Base-by-base conservation (phyloP, 2,888 invertebrate species). In the Tyria jacobaeae region DNA sequence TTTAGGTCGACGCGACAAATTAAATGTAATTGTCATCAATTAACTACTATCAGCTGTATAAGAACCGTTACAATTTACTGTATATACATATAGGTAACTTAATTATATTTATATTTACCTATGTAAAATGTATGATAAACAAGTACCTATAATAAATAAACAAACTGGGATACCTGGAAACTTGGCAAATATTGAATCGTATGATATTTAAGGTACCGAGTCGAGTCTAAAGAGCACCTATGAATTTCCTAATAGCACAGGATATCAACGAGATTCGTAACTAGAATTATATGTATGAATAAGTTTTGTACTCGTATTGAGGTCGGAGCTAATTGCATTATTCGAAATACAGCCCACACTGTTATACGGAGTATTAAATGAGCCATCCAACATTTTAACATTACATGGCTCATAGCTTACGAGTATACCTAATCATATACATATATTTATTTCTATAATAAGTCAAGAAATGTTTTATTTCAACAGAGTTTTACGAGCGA, bases 1-100 rank as follows among this genome's bases (percentile, higher is more conserved):
- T 75, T 69, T 51, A 24, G 68, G 53, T 44, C 12, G 21, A 44
- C 44, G 27, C 71, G 47, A 47, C 55, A 62, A 67, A 81, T 80
- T 80, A 73, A 76, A 62, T 66, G 56, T 75, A 77, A 80, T 81
- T 72, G 76, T 68, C 71, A 54, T 64, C 71, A 78, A 79, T 80
- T 78, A 66, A 68, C 60, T 17, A 53, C 63, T 66, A 63, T 68
- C 73, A 61, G 70, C 68, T 62, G 60, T 66, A 69, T 73, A 75
- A 68, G 50, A 66, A 62, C 35, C 25, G 51, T 44, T 54, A 52
- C 27, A 64, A 64, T 54, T 47, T 24, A 65, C 57, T 50, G 41
- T 35, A 62, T 52, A 63, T 25, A 27, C 34, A 31, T 31, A 31
- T 31, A 31, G 59, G 61, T 54, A 21, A n/a, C n/a, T 21, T 4